Evolutionary conservation across 2,888 invertebrate genomes (phyloP).

Genomic region (Archaeoteleia sp.): DNA sequence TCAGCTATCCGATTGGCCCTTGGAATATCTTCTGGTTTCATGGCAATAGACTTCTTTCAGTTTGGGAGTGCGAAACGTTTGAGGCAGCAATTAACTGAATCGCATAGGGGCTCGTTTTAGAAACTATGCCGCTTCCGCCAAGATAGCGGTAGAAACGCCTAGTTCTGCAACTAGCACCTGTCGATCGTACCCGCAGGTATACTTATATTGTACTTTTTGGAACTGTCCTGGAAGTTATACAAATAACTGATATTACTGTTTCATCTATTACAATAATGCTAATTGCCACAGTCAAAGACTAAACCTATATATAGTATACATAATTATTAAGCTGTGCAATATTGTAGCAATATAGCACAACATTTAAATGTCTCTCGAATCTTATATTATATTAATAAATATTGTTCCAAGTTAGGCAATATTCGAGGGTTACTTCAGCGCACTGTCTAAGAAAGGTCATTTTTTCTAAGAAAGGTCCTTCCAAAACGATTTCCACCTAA

Average conservation of each 20-base stretch:
- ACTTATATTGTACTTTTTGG: conserved; percentile 35
- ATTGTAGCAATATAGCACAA: too few species aligned
- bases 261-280: conserved; percentile 6
- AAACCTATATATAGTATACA: too few species aligned
- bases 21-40: not conserved
- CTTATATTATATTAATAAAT: too few species aligned
- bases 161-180: conserved; percentile 49
- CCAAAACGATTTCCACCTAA: too few species aligned
- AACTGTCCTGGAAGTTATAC: conserved; percentile 25
- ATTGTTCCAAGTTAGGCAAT: too few species aligned
- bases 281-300: too few species aligned
- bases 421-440: too few species aligned
- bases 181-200: conserved; percentile 49
- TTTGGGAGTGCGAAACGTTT: conserved; percentile 44
- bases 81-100: conserved; percentile 51
- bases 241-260: conserved; percentile 26
- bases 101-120: conserved; percentile 54
- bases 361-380: too few species aligned
- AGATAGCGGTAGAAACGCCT: conserved; percentile 51
- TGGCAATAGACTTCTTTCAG: conserved; percentile 1
- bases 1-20: too few species aligned
- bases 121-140: conserved; percentile 53
- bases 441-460: too few species aligned
- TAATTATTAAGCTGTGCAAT: too few species aligned
- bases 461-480: too few species aligned